These are phyloP conservation scores for Aleiodes sp. DNA, from an alignment of 1,140 invertebrate species.

Conservation along the genomic window DNA sequence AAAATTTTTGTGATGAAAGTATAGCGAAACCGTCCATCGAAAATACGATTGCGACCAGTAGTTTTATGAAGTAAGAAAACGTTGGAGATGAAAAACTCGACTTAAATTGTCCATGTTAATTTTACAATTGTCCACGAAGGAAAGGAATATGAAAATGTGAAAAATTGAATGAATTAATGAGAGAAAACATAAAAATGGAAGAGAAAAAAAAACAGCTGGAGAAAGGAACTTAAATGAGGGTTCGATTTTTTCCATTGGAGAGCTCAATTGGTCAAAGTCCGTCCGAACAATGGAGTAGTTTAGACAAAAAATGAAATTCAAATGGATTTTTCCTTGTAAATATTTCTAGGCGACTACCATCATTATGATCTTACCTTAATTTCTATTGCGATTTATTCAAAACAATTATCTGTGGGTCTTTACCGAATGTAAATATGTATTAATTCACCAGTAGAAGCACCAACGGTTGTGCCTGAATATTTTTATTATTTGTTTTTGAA, in stretches of 20 bases:
- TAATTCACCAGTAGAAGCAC: slow-evolving; percentile 28
- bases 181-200: neutral
- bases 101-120: slow-evolving; percentile 27
- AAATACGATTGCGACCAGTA: slow-evolving; percentile 5
- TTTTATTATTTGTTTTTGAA: neutral
- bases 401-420: neutral
- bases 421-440: slow-evolving; percentile 30
- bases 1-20: slow-evolving; percentile 18
- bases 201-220: slow-evolving; percentile 40
- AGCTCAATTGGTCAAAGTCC: slow-evolving; percentile 57
- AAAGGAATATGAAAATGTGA: no score
- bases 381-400: neutral
- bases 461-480: slow-evolving; percentile 24
- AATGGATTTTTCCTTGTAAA: slow-evolving; percentile 29
- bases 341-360: no score
- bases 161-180: no score
- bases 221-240: neutral
- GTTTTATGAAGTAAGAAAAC: neutral
- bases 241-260: neutral
- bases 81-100: neutral
- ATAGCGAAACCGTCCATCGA: slow-evolving; percentile 18
- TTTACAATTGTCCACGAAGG: no score
- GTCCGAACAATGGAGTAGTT: slow-evolving; percentile 50
- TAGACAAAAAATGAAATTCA: neutral
- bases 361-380: neutral